phyloP scores from a whole-genome alignment of 2,888 invertebrate species.

The Eurytoma californica region DNA sequence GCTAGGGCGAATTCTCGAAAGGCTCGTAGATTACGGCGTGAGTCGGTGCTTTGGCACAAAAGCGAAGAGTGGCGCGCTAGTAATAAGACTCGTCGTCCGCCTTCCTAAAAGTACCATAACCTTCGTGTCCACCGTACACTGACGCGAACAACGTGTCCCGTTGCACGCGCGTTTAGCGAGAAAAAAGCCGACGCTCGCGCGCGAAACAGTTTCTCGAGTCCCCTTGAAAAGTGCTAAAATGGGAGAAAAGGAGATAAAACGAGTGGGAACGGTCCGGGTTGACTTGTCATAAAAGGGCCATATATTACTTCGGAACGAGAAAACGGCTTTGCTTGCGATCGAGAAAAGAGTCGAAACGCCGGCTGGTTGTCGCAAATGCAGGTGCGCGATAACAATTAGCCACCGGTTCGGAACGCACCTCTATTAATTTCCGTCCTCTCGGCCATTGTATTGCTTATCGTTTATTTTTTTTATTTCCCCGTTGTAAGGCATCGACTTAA shows the following conservation, averaged over 20 bases:
- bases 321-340: constrained; percentile 42
- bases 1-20: constrained; percentile 34
- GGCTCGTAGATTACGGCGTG: constrained; percentile 34
- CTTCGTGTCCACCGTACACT: constrained; percentile 28
- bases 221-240: background rate
- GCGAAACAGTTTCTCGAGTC: constrained; percentile 17
- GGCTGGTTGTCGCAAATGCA: constrained; percentile 55
- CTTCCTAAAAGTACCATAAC: constrained; percentile 41
- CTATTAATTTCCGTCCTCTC: constrained; percentile 22
- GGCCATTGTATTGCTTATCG: background rate
- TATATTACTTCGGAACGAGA: constrained; percentile 62
- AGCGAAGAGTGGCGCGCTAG: background rate
- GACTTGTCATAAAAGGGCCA: constrained; percentile 64
- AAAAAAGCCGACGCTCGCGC: constrained; percentile 26
- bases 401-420: constrained; percentile 53
- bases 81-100: constrained; percentile 39
- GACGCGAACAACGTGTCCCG: constrained; percentile 31
- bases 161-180: constrained; percentile 43
- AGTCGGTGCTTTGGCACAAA: background rate
- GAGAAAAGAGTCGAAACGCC: constrained; percentile 31
- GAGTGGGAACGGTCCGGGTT: constrained; percentile 38
- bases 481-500: constrained; percentile 1
- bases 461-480: background rate
- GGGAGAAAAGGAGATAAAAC: constrained; percentile 45
- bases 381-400: constrained; percentile 67